A percentile compares a stretch with the other conserved stretches of the same genome.
Conservation (phyloP, 2,797 vertebrate species). For the Cercopithecus neglectus region DNA sequence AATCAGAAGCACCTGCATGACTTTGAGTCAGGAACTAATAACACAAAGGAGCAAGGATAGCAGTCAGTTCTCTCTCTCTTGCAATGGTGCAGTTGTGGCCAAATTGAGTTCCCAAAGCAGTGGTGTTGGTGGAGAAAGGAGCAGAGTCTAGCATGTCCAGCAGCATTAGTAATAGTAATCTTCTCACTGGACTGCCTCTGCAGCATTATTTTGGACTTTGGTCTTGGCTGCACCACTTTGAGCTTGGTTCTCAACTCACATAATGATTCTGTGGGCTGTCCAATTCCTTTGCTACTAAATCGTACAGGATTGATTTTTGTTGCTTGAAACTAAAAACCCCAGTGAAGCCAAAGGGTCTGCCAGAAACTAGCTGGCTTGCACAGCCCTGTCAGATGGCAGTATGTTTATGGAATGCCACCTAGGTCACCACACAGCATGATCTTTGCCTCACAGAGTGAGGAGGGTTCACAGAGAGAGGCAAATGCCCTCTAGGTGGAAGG, state of each 20-base stretch:
- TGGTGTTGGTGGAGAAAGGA: background rate
- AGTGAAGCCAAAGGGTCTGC: background rate
- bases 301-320: constrained; percentile 7
- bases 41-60: background rate
- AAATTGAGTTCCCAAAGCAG: background rate
- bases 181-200: background rate
- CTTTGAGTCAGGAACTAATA: background rate
- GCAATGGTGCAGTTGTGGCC: background rate
- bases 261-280: background rate
- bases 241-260: constrained; percentile 6
- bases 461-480: background rate
- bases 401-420: background rate
- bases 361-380: background rate
- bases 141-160: background rate
- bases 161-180: background rate
- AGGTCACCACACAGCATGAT: background rate
- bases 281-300: constrained; percentile 7
- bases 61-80: background rate
- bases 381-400: background rate
- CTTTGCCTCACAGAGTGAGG: background rate
- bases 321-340: constrained; percentile 30
- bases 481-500: background rate
- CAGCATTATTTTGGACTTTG: background rate
- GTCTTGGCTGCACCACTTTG: background rate
- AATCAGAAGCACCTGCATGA: background rate